Evolutionary conservation across 2,797 vertebrate species (phyloP).

Genomic region (Brotula barbata): DNA sequence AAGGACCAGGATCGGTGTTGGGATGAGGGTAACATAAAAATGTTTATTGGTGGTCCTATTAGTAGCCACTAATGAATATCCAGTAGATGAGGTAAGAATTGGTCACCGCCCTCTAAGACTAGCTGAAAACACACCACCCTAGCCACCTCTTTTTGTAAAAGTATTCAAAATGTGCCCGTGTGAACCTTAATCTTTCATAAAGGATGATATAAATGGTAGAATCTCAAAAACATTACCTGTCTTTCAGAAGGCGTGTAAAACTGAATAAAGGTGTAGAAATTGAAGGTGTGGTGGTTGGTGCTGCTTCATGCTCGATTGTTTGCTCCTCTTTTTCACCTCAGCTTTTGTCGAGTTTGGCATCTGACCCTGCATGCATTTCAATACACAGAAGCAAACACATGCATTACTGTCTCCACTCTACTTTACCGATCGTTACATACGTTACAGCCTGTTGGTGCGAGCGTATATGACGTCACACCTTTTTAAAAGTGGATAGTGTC

Average conservation of each 20-base stretch:
- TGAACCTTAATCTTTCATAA: neutral
- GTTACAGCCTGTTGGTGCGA: too few relatives aligned
- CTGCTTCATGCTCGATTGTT: constrained; percentile 12
- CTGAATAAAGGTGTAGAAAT: constrained; percentile 58
- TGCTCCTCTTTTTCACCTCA: neutral
- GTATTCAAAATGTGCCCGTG: constrained; percentile 10
- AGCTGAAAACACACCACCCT: too few relatives aligned
- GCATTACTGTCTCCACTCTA: neutral
- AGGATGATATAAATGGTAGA: constrained; percentile 1
- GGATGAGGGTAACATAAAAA: too few relatives aligned
- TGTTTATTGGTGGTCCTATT: too few relatives aligned
- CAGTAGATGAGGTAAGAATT: too few relatives aligned
- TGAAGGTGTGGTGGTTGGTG: constrained; percentile 20
- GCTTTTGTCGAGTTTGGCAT: neutral
- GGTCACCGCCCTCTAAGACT: too few relatives aligned
- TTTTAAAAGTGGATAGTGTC: too few relatives aligned
- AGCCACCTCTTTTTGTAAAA: too few relatives aligned
- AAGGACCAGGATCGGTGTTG: neutral
- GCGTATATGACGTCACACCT: too few relatives aligned
- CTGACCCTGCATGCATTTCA: neutral
- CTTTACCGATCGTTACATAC: too few relatives aligned
- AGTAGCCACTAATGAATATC: too few relatives aligned
- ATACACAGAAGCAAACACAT: neutral
- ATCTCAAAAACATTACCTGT: neutral
- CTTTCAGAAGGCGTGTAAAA: constrained; percentile 20